Conservation (phyloP, 2,888 invertebrate genomes). For the Ecdyonurus torrentis region DNA sequence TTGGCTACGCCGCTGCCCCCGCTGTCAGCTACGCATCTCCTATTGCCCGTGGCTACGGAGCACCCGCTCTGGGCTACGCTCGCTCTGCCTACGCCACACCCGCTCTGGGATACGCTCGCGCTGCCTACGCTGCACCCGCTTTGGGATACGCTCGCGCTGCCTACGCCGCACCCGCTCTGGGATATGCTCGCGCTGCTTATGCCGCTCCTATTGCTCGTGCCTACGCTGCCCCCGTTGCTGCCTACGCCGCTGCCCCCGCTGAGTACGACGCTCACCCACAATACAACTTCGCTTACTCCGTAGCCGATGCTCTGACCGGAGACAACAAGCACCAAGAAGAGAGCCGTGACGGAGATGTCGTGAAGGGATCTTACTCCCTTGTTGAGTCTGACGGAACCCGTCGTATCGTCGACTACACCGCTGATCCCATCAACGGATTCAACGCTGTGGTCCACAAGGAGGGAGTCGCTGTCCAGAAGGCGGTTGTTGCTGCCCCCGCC, state of each 20-base stretch:
- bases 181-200: background rate
- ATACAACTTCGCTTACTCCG: constrained; percentile 8
- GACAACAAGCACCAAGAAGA: constrained; percentile 7
- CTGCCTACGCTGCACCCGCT: constrained; percentile 2
- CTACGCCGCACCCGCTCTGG: background rate
- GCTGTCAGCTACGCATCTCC: constrained; percentile 11
- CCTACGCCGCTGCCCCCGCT: no score
- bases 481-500: constrained; percentile 7
- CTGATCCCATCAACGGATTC: constrained; percentile 10
- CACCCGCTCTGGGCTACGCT: background rate
- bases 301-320: constrained; percentile 7
- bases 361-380: constrained; percentile 7
- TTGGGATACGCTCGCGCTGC: background rate
- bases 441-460: constrained; percentile 9
- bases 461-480: constrained; percentile 1
- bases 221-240: constrained; percentile 6
- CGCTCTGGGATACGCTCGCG: constrained; percentile 8
- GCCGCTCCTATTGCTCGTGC: constrained; percentile 4
- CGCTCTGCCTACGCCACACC: constrained; percentile 9
- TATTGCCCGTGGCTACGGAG: constrained; percentile 6
- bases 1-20: background rate
- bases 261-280: constrained; percentile 11
- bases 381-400: constrained; percentile 9
- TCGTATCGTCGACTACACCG: constrained; percentile 11
- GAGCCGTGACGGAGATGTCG: constrained; percentile 8